phyloP scores from a whole-genome alignment of 2,888 invertebrate species.

The Omphaloscelis lunosa region DNA sequence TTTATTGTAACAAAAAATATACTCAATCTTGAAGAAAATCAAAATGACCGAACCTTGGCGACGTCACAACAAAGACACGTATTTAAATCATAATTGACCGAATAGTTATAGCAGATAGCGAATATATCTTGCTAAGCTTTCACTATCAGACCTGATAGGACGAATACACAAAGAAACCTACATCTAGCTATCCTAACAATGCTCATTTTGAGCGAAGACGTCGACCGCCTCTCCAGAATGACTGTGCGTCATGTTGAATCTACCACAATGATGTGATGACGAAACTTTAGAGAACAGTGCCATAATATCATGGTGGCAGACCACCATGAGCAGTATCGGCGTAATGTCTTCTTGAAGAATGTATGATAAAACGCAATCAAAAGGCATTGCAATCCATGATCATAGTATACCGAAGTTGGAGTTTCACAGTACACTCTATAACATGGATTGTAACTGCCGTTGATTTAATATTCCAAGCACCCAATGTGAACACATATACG shows the following conservation, averaged over 20 bases:
- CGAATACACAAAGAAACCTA: neutral
- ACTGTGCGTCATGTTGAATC: constrained; percentile 40
- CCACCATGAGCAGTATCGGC: constrained; percentile 31
- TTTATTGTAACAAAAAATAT: neutral
- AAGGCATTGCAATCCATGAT: neutral
- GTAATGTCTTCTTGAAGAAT: neutral
- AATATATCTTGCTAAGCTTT: neutral
- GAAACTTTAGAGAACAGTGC: neutral
- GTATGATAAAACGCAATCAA: neutral
- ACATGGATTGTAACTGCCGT: neutral
- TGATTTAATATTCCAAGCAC: neutral
- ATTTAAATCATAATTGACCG: neutral
- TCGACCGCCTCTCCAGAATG: neutral
- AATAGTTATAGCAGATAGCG: neutral
- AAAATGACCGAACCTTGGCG: neutral
- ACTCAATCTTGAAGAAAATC: neutral
- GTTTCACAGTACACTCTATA: neutral
- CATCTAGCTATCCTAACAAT: neutral
- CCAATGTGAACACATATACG: constrained; percentile 9
- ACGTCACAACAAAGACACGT: constrained; percentile 1
- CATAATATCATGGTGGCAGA: constrained; percentile 12
- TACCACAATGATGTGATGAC: constrained; percentile 32
- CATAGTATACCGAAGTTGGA: neutral
- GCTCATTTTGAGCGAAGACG: constrained; percentile 4
- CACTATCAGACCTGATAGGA: neutral